Evolutionary conservation across 1,140 invertebrate genomes (phyloP).

Genomic region (Drosophila kikkawai): DNA sequence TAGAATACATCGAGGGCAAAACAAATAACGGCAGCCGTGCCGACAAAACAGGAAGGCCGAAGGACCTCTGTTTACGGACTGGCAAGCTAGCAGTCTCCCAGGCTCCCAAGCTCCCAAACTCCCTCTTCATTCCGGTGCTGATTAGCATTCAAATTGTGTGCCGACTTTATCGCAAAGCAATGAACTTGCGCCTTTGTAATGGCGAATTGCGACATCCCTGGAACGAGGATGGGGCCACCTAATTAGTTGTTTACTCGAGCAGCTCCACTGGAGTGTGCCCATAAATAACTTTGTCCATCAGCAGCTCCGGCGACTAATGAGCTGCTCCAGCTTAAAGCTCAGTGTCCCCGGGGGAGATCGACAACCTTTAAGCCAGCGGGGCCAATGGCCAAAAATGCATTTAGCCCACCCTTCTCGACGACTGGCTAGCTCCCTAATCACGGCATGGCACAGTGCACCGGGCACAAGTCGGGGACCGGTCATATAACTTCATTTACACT

Average conservation of each 20-base stretch:
- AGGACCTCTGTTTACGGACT: slow-evolving; percentile 44
- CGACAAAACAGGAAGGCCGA: slow-evolving; percentile 47
- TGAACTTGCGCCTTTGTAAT: slow-evolving; percentile 80
- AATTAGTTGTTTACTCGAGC: slow-evolving; percentile 80
- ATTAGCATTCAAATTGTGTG: slow-evolving; percentile 84
- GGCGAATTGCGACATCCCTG: slow-evolving; percentile 45
- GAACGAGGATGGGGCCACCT: slow-evolving; percentile 34
- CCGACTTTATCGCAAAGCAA: slow-evolving; percentile 81
- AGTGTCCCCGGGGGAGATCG: not conserved
- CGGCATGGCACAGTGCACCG: slow-evolving; percentile 31
- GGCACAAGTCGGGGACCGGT: slow-evolving; percentile 17
- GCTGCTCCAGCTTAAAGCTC: slow-evolving; percentile 44
- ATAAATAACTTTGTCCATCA: slow-evolving; percentile 70
- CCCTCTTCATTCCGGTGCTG: slow-evolving; percentile 30
- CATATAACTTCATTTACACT: slow-evolving; percentile 68
- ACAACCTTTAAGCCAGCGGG: slow-evolving; percentile 46
- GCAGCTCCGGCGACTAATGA: slow-evolving; percentile 64
- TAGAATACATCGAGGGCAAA: slow-evolving; percentile 53
- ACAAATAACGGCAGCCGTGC: slow-evolving; percentile 42
- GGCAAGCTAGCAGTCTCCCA: not conserved
- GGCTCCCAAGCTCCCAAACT: not conserved
- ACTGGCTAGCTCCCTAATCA: slow-evolving; percentile 26
- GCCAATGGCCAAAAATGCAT: slow-evolving; percentile 71
- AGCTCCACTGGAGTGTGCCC: slow-evolving; percentile 38
- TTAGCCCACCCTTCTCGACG: slow-evolving; percentile 5